These are phyloP conservation scores for Patagioenas fasciata DNA, from an alignment of 2,113 vertebrate species.

Conservation along the genomic window DNA sequence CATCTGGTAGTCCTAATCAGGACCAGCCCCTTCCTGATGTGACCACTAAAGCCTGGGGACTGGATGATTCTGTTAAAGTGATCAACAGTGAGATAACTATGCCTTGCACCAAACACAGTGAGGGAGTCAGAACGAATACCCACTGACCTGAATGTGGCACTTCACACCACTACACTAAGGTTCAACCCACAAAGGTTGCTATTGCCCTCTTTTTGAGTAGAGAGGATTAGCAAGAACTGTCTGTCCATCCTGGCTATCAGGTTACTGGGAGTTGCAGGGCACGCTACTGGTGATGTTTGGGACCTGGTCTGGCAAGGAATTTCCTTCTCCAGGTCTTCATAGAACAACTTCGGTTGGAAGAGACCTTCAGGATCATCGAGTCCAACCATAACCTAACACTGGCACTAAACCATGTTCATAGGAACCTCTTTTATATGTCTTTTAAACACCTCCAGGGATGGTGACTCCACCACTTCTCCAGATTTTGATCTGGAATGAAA, in stretches of 20 bases:
- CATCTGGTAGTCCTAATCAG: not conserved
- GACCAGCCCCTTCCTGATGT: not conserved
- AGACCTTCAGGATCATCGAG: too few relatives aligned
- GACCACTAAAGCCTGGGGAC: not conserved
- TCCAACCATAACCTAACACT: too few relatives aligned
- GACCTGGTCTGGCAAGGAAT: not conserved
- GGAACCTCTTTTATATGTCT: too few relatives aligned
- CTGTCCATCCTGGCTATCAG: not conserved
- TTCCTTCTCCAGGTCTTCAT: not conserved
- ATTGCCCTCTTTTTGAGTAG: conserved; percentile 40
- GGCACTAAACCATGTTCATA: too few relatives aligned
- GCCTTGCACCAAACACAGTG: not conserved
- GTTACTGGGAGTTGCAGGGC: not conserved
- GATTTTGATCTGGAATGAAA: not conserved
- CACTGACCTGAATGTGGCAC: not conserved
- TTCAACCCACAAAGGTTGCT: conserved; percentile 29
- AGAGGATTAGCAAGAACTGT: not conserved
- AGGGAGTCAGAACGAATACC: not conserved
- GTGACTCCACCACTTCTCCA: not conserved
- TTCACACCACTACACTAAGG: not conserved
- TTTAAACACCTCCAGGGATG: too few relatives aligned
- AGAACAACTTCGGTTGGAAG: too few relatives aligned
- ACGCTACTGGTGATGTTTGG: too few relatives aligned
- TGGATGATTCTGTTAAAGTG: not conserved
- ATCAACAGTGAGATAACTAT: not conserved